Evolutionary conservation across 2,797 vertebrate genomes (phyloP), one percentile per base, ranked within the genome.

Genomic region (Cryptoblepharus egeriae): DNA sequence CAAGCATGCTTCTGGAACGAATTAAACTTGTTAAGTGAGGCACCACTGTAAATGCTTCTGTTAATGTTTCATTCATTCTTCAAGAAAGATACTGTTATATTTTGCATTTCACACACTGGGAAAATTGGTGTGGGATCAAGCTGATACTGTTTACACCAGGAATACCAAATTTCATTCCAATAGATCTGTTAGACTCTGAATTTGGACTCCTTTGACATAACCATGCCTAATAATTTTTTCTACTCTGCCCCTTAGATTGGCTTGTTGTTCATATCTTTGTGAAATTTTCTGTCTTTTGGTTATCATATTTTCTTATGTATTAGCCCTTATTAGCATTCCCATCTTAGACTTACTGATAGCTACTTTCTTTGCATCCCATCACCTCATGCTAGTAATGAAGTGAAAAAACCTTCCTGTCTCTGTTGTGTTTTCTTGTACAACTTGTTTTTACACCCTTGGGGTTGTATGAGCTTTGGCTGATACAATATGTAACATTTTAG

Each of bases 401-500:
- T 79, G 57, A 24, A 57, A 80, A 76, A 18, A 11, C 77, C 73
- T 32, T 6, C 15, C 39, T 20, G 8, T 57, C 45, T 70, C 24
- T 10, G 6, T 49, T 10, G 30, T 37, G 12, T 45, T 61, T 89
- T 90, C 76, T 84, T 61, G 26, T 37, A 26, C 35, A 42, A 85
- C 57, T 87, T 69, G 78, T 83, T 60, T 24, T 88, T 82, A 24
- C 55, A 77, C 58, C 37, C 58, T 28, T 64, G 76, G 45, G 49
- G 64, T 10, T 10, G 57, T 42, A 72, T 24, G 61, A 82, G 10
- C 88, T 67, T 69, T 87, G 82, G 82, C 78, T 26, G 13, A 6
- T 89, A 80, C 63, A 67, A 52, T 16, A 15, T 79, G 11, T n/a
- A 42, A 8, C 61, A 42, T 84, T 12, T 65, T 82, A 79, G 77